phyloP scores from a whole-genome alignment of 2,113 vertebrate genomes.

The Rhinolophus ferrumequinum region DNA sequence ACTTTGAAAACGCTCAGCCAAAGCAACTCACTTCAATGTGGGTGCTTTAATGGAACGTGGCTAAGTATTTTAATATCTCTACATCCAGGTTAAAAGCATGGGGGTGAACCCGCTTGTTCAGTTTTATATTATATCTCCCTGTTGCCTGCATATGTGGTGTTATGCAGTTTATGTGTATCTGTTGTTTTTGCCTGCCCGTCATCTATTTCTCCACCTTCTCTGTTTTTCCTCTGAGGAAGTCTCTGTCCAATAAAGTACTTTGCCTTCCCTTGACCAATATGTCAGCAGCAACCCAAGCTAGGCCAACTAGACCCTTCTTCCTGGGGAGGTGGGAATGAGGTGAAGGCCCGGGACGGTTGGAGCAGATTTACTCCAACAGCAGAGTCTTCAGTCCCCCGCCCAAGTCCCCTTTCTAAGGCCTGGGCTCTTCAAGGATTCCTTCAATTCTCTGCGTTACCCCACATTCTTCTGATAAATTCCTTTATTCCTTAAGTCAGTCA shows the following conservation, averaged over 20 bases:
- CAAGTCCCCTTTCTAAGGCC: background rate
- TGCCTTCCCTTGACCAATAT: background rate
- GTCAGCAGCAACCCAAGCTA: background rate
- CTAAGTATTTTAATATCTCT: background rate
- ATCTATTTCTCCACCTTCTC: background rate
- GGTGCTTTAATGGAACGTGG: background rate
- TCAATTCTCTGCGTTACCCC: background rate
- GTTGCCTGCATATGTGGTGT: background rate
- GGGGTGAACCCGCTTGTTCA: background rate
- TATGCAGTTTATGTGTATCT: background rate
- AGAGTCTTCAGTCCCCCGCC: background rate
- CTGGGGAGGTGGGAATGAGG: background rate
- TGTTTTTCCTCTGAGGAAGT: background rate
- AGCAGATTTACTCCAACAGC: background rate
- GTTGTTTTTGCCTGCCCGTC: background rate
- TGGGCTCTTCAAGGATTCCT: background rate
- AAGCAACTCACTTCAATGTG: conserved; percentile 15
- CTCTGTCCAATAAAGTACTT: background rate
- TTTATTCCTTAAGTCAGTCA: background rate
- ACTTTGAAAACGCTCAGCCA: conserved; percentile 54
- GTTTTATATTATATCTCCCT: background rate
- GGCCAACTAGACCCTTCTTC: background rate
- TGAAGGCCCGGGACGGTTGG: background rate
- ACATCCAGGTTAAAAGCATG: background rate
- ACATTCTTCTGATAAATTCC: background rate